Base-by-base conservation (phyloP, 2,797 vertebrate species). In the Argentina silus region DNA sequence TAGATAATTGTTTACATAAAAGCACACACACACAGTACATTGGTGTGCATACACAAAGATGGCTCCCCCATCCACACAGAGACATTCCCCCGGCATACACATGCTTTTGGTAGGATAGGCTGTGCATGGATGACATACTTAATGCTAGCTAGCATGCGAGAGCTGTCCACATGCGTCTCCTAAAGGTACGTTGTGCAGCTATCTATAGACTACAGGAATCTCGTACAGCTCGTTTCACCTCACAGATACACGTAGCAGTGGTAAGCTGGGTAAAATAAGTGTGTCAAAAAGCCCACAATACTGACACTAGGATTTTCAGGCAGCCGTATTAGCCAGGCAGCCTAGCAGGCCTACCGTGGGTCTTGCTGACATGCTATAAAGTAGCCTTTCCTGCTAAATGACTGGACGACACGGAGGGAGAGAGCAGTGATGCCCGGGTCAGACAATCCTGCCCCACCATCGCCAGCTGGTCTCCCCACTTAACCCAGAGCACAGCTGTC, bases 401-500 rank as follows among this genome's bases (percentile, higher is more conserved):
- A 21, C 10, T 42, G 42, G 57, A 27, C 14, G 3, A 1, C 6
- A 44, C 2, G 55, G 19, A 44, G 36, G 7, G 10, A 15, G 23
- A 36, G 10, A 5, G 14, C 65, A 23, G 45, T 23, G 7, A 43
- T 7, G 48, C 27, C 50, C 51, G 11, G 67, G 48, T 23, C 68
- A 57, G 45, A 61, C 65, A 3, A 5, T 3, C 44, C 17, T 23
- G 17, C 47, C 27, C 50, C 17, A 60, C 23, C 21, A 17, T 70
- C 48, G 8, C 61, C 63, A 67, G 62, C 51, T 42, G 21, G 14
- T 48, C 51, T 77, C 66, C 67, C 60, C 80, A 84, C 76, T 69
- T 69, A 75, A 79, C 23, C 71, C 72, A 70, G 59, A 72, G 75
- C 89, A 86, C 89, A 92, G 85, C 89, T 90, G 88, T 88, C 80